Conservation (phyloP, 2,113 vertebrate species). For the Geococcyx californianus region DNA sequence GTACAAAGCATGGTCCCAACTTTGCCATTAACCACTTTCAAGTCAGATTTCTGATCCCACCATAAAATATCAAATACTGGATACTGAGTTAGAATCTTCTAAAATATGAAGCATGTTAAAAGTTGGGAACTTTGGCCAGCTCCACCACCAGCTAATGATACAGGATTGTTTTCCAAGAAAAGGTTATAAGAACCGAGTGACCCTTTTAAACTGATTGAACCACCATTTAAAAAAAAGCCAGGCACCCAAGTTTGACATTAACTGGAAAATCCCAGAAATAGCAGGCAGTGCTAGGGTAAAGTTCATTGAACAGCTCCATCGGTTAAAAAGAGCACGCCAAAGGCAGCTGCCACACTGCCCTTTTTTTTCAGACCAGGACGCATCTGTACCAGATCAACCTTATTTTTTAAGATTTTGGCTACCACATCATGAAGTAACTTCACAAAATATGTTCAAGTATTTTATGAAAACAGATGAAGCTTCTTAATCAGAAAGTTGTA, state of each 20-base stretch:
- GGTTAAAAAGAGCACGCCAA: neutral
- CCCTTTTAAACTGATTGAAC: neutral
- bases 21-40: neutral
- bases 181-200: neutral
- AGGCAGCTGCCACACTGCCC: neutral
- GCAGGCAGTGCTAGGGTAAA: neutral
- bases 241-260: neutral
- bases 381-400: neutral
- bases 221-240: neutral
- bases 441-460: neutral
- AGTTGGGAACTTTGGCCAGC: neutral
- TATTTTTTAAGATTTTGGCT: neutral
- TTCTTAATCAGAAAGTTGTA: neutral
- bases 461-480: neutral
- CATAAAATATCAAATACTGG: neutral
- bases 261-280: neutral
- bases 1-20: neutral
- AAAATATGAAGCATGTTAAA: neutral
- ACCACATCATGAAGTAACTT: neutral
- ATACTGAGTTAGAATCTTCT: neutral
- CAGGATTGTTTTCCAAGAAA: neutral
- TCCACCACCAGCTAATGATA: neutral
- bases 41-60: neutral
- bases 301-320: neutral
- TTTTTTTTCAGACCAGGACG: neutral